phyloP scores from a whole-genome alignment of 2,113 vertebrate species.

The Pseudorasbora parva region DNA sequence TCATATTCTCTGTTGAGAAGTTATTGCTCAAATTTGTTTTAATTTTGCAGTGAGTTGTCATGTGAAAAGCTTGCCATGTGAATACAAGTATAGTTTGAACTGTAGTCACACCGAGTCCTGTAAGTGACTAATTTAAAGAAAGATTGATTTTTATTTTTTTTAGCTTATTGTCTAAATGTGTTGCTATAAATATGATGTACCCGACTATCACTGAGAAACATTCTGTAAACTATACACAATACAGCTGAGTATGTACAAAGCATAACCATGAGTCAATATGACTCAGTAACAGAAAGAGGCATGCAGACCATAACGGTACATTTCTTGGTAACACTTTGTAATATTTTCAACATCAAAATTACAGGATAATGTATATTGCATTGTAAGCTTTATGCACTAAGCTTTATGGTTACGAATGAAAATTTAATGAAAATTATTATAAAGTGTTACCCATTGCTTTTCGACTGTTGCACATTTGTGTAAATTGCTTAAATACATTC shows the following conservation, averaged over 20 bases:
- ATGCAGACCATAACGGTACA: conserved; percentile 46
- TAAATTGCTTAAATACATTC: conserved; percentile 72
- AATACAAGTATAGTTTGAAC: neutral
- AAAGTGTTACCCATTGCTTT: conserved; percentile 22
- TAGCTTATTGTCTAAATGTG: conserved; percentile 50
- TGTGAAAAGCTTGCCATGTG: neutral
- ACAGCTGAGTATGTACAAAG: conserved; percentile 54
- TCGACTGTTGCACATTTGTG: conserved; percentile 42
- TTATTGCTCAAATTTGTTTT: neutral
- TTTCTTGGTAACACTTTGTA: conserved; percentile 31
- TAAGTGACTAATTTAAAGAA: neutral
- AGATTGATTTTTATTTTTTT: neutral
- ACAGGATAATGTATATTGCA: neutral
- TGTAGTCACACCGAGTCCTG: neutral
- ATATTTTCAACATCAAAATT: neutral
- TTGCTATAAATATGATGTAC: conserved; percentile 66
- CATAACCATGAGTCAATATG: conserved; percentile 78
- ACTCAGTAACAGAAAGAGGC: conserved; percentile 69
- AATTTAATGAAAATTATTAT: neutral
- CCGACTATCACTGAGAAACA: conserved; percentile 45
- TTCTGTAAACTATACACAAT: conserved; percentile 63
- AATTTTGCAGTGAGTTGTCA: neutral
- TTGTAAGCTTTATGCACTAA: too few relatives aligned
- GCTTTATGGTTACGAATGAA: neutral
- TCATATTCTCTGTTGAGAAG: neutral